Conservation (phyloP, 2,113 vertebrate species). For the Puma concolor region DNA sequence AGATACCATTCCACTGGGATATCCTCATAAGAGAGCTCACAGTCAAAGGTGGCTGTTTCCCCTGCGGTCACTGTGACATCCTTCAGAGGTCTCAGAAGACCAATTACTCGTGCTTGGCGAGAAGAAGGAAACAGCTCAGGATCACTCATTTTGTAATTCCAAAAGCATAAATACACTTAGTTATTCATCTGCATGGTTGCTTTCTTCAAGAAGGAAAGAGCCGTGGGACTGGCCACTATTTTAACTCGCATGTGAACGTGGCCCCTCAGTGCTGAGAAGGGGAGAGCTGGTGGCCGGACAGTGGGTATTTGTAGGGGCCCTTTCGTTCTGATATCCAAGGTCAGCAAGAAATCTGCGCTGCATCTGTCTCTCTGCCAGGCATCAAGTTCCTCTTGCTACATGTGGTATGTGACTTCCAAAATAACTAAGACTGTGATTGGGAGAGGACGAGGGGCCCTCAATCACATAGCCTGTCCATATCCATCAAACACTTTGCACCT, state of each 20-base stretch:
- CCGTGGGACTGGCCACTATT: slow-evolving; percentile 78
- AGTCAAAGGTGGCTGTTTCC: slow-evolving; percentile 97
- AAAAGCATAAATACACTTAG: slow-evolving; percentile 80
- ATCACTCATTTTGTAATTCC: slow-evolving; percentile 83
- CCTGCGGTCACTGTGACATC: slow-evolving; percentile 97
- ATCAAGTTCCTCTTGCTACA: slow-evolving; percentile 87
- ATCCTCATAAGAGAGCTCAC: slow-evolving; percentile 96
- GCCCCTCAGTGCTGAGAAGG: slow-evolving; percentile 71
- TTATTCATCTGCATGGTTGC: slow-evolving; percentile 86
- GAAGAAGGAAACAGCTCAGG: slow-evolving; percentile 90
- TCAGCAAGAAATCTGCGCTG: slow-evolving; percentile 87
- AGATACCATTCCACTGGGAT: slow-evolving; percentile 97
- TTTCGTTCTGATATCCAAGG: slow-evolving; percentile 88
- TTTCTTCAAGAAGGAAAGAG: slow-evolving; percentile 85
- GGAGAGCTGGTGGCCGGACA: slow-evolving; percentile 82
- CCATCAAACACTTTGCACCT: slow-evolving; percentile 89
- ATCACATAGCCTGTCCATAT: slow-evolving; percentile 87
- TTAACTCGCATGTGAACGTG: slow-evolving; percentile 79
- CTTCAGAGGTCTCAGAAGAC: slow-evolving; percentile 91
- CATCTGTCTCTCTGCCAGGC: slow-evolving; percentile 89
- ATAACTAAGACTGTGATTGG: slow-evolving; percentile 92
- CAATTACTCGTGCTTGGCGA: slow-evolving; percentile 95
- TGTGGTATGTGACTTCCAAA: slow-evolving; percentile 95
- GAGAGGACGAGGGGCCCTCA: slow-evolving; percentile 85
- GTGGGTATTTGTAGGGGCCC: slow-evolving; percentile 88